Evolutionary conservation across 2,113 vertebrate genomes (phyloP), one percentile per base, ranked within the genome.

Genomic region (Sander lucioperca): DNA sequence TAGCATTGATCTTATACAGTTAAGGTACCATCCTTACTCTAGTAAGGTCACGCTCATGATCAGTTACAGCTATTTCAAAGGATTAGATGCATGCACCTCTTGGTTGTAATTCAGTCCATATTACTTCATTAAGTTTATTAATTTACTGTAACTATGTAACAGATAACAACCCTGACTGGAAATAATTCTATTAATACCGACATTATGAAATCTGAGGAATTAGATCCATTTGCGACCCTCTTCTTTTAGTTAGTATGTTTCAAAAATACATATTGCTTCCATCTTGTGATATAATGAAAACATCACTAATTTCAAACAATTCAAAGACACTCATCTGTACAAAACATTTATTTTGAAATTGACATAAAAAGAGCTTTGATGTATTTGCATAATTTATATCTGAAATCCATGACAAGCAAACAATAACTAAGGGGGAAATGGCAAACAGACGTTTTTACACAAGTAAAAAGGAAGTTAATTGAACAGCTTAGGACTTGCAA

Each of bases 311-410:
- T 30, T 19, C 43, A 74, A 67, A 39, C 6, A 21, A 51, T 61
- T 51, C 48, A 59, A 54, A 67, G 15, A 54, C 14, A 19, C 12
- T 51, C 2, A 88, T 87, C 88, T 93, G 87, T 95, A 95, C 91
- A 94, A 94, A 94, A 93, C 66, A 87, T 95, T 96, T 94, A 93
- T 94, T 95, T 95, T 91, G 25, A 93, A 94, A 93, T 93, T 33
- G 30, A 90, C 85, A 91, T 88, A 90, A 88, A 94, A 93, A 94
- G 91, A 89, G 86, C 85, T 90, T 90, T 90, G 80, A 67, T 83
- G 79, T 71, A 91, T 85, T 89, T 76, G 84, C 85, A 89, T 93
- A 89, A 94, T 86, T 92, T 82, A 89, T 82, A 90, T 92, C 84
- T 89, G 83, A 92, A 92, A 90, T 89, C 54, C 91, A 86, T 85